Evolutionary conservation across 2,113 vertebrate species (phyloP), one percentile per base, ranked within the genome.

Genomic region (Tenrec ecaudatus): DNA sequence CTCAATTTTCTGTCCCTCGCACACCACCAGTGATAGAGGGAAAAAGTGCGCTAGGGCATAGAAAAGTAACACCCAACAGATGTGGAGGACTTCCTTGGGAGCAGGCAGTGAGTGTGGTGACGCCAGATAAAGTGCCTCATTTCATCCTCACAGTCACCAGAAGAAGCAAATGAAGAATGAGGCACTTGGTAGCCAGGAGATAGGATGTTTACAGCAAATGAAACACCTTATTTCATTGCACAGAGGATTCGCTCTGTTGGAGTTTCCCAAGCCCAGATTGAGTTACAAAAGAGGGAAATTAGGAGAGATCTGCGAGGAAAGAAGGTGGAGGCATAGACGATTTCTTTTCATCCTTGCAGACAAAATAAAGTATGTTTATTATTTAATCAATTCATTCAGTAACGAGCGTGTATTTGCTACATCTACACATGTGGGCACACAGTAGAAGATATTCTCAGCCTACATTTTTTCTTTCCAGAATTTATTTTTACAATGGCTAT

Each of bases 191-290:
- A 68, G 11, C 25, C n/a, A 53, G 40, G 66, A 95, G 81, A 90
- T 64, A 89, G 47, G 68, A 53, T 84, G 25, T 40, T 31, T 86
- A 40, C 38, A 69, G 82, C 86, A 91, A 89, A 92, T 68, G 88
- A 81, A 86, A 91, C 66, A 66, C 31, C 11, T 33, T 75, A 57
- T 27, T 89, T 68, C 9, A 40, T 73, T 81, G 33, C 60, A 68
- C 60, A 93, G 22, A 86, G 19, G 53, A 84, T 89, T 73, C 43
- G 11, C 53, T 82, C 53, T 82, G 31, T 47, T 88, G 29, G 19
- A 71, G 81, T 36, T 73, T 36, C 60, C 31, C 33, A 81, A 57
- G 60, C 92, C 64, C 77, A 43, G n/a, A 84, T 25, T 87, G 68
- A 89, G 38, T 85, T 86, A 80, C 40, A 77, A 88, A 84, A 36